phyloP scores from a whole-genome alignment of 2,797 vertebrate genomes.

The Notolepis coatsorum region DNA sequence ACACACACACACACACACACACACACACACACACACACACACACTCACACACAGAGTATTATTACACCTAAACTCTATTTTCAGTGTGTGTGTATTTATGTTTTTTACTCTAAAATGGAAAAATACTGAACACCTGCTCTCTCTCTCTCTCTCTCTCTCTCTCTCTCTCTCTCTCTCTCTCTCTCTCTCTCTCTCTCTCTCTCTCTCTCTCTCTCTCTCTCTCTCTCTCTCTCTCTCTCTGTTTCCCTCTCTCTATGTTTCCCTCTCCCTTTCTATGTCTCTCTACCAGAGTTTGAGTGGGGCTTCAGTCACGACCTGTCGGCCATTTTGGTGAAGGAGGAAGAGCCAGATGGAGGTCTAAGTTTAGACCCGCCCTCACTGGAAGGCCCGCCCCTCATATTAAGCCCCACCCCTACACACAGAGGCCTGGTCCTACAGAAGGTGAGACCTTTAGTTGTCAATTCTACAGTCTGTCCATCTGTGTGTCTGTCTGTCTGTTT shows the following conservation, averaged over 20 bases:
- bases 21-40: too few species aligned
- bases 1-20: too few species aligned
- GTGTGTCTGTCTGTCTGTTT: too few species aligned
- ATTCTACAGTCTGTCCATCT: background rate
- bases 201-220: background rate
- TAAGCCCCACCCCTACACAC: conserved; percentile 74
- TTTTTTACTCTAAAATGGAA: conserved; percentile 7
- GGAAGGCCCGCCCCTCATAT: conserved; percentile 76
- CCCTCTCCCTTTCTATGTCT: background rate
- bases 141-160: background rate
- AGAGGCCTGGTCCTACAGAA: too few species aligned
- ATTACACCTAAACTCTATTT: background rate
- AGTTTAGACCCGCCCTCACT: conserved; percentile 82
- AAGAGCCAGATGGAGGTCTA: conserved; percentile 86
- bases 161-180: background rate
- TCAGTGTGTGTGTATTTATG: conserved; percentile 12
- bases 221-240: background rate
- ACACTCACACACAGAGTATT: too few species aligned
- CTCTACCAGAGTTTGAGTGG: conserved; percentile 89
- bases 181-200: background rate
- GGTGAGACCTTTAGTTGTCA: too few species aligned
- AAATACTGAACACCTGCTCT: conserved; percentile 26
- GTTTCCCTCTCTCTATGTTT: background rate
- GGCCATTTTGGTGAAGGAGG: conserved; percentile 96
- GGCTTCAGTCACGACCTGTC: conserved; percentile 94